Conservation (phyloP, 1,140 invertebrate genomes). For the Oncopodura yosiiana region DNA sequence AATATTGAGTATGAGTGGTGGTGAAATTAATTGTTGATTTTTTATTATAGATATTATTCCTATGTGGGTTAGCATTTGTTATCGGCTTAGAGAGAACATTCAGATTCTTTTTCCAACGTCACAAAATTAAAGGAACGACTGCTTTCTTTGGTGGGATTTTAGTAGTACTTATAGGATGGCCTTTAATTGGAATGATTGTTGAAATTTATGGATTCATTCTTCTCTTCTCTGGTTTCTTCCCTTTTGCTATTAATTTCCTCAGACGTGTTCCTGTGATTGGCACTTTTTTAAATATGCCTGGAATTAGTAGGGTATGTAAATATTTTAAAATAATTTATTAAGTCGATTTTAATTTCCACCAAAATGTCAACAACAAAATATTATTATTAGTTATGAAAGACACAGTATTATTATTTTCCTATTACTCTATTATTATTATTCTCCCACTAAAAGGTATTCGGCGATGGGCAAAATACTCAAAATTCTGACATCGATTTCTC, state of each 20-base stretch:
- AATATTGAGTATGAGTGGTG: too few species aligned
- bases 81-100: slow-evolving; percentile 93
- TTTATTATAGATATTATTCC: slow-evolving; percentile 77
- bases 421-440: too few species aligned
- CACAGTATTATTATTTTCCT: too few species aligned
- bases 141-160: slow-evolving; percentile 92
- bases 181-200: slow-evolving; percentile 88
- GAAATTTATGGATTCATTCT: slow-evolving; percentile 82
- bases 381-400: too few species aligned
- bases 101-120: slow-evolving; percentile 95
- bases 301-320: slow-evolving; percentile 48
- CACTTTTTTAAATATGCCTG: slow-evolving; percentile 49
- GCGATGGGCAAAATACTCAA: too few species aligned
- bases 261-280: slow-evolving; percentile 53
- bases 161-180: slow-evolving; percentile 91
- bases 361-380: too few species aligned
- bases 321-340: too few species aligned
- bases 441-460: too few species aligned
- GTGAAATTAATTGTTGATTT: slow-evolving; percentile 20
- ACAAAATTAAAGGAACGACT: slow-evolving; percentile 85
- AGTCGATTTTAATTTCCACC: too few species aligned
- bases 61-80: slow-evolving; percentile 86
- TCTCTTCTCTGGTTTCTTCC: slow-evolving; percentile 59
- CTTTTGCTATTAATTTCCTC: slow-evolving; percentile 55
- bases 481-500: too few species aligned